Percentiles rank a stretch among this genome's conserved stretches.
These are phyloP conservation scores for Drosophila parvula DNA, from an alignment of 1,140 invertebrate genomes.

Conservation along the genomic window DNA sequence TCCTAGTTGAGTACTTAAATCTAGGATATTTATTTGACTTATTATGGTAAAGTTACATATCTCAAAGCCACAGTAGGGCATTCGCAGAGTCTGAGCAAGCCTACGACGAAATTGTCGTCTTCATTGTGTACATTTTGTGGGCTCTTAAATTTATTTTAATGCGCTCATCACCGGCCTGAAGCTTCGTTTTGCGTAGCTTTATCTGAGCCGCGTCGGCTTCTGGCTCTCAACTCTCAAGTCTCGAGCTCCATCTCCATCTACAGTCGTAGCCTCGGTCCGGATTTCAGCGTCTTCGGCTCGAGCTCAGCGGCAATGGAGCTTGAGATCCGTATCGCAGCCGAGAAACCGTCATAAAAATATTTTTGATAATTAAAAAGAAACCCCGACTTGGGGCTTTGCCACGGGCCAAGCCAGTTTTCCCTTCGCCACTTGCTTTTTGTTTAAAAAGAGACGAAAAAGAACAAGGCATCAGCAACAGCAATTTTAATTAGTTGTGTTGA, in stretches of 20 bases:
- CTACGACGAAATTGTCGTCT: not conserved
- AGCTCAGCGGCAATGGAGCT: constrained; percentile 3
- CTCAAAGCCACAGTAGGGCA: constrained; percentile 30
- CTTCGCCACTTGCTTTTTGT: constrained; percentile 56
- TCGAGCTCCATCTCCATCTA: not conserved
- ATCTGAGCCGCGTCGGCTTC: constrained; percentile 55
- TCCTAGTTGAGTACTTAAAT: not conserved
- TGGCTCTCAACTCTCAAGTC: constrained; percentile 34
- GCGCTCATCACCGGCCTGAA: constrained; percentile 59
- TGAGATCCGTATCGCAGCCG: constrained; percentile 56
- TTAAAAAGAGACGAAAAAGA: constrained; percentile 17
- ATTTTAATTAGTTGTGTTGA: constrained; percentile 67
- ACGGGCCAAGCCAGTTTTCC: constrained; percentile 74
- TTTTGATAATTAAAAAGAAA: constrained; percentile 79
- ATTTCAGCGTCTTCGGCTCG: constrained; percentile 32
- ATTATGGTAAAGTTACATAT: no score
- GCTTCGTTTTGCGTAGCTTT: constrained; percentile 53
- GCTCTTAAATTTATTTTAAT: constrained; percentile 75
- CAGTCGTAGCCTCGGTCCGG: constrained; percentile 5
- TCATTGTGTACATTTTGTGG: constrained; percentile 54
- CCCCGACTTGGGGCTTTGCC: constrained; percentile 59
- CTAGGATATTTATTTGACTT: not conserved
- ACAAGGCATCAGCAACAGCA: constrained; percentile 15
- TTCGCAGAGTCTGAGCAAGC: constrained; percentile 6
- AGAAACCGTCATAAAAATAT: constrained; percentile 68